These are phyloP conservation scores for Serranus cabrilla DNA, from an alignment of 2,797 vertebrate species.

Conservation along the genomic window DNA sequence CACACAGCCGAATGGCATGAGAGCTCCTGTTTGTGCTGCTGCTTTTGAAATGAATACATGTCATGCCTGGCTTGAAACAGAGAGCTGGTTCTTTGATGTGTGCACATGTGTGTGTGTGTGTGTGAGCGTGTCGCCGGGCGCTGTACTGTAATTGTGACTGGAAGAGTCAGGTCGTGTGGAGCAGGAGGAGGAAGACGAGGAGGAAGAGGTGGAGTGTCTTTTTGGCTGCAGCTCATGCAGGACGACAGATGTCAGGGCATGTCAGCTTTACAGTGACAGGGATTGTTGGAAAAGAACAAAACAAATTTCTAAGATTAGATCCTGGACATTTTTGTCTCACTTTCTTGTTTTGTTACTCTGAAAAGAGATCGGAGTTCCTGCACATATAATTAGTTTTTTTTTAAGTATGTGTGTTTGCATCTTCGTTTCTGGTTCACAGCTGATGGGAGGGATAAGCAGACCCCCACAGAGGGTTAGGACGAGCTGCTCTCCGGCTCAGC, in stretches of 20 bases:
- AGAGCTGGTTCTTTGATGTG: conserved; percentile 31
- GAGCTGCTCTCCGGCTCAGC: conserved; percentile 32
- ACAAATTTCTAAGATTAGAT: not conserved
- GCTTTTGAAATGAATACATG: conserved; percentile 42
- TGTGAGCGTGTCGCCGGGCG: conserved; percentile 34
- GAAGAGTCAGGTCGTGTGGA: conserved; percentile 48
- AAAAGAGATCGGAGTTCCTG: not conserved
- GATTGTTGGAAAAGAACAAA: not conserved
- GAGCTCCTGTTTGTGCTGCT: conserved; percentile 28
- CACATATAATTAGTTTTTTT: no score
- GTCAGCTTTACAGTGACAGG: conserved; percentile 29
- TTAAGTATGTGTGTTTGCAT: no score
- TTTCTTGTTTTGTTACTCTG: not conserved
- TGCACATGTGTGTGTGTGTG: conserved; percentile 9
- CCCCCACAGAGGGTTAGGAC: conserved; percentile 26
- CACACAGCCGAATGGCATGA: not conserved
- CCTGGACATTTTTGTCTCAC: not conserved
- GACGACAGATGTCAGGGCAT: conserved; percentile 65
- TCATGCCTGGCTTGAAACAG: conserved; percentile 19
- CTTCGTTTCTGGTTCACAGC: no score
- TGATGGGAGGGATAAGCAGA: conserved; percentile 30
- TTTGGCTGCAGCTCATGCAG: conserved; percentile 68
- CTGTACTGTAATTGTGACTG: conserved; percentile 46
- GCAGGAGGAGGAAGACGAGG: conserved; percentile 21
- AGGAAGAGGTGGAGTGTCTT: conserved; percentile 39